Evolutionary conservation across 2,888 invertebrate genomes (phyloP).

Genomic region (Lobophora halterata): DNA sequence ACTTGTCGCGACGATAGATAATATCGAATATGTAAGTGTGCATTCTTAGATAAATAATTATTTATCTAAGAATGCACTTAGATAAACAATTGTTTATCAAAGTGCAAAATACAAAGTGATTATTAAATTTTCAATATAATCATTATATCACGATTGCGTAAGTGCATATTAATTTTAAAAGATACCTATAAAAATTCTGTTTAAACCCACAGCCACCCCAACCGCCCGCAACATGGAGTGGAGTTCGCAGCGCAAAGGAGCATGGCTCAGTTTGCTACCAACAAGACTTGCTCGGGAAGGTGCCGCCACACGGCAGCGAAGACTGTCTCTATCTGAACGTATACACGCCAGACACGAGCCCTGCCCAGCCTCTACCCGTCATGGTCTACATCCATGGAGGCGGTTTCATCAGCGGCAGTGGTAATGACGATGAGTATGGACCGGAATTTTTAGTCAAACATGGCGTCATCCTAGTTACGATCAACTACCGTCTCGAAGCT

Average conservation of each 20-base stretch:
- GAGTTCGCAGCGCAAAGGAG: slow-evolving; percentile 46
- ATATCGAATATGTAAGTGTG: too few relatives aligned
- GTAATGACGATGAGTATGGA: slow-evolving; percentile 38
- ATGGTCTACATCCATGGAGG: slow-evolving; percentile 52
- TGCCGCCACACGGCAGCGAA: slow-evolving; percentile 40
- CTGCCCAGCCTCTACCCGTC: slow-evolving; percentile 40
- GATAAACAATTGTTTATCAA: too few relatives aligned
- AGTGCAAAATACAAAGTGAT: too few relatives aligned
- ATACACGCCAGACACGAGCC: slow-evolving; percentile 43
- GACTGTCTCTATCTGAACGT: slow-evolving; percentile 57
- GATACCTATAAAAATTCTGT: too few relatives aligned
- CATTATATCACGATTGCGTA: too few relatives aligned
- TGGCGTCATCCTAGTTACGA: slow-evolving; percentile 42
- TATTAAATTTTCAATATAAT: too few relatives aligned
- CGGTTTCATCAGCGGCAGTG: slow-evolving; percentile 38
- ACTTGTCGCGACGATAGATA: too few relatives aligned
- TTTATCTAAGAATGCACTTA: too few relatives aligned
- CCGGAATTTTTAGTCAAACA: slow-evolving; percentile 44
- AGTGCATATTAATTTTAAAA: too few relatives aligned
- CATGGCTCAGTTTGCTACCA: slow-evolving; percentile 49
- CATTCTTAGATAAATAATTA: too few relatives aligned
- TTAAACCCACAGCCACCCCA: slow-evolving; percentile 39
- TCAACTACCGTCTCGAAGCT: slow-evolving; percentile 45
- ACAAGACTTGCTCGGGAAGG: slow-evolving; percentile 22
- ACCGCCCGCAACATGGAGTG: slow-evolving; percentile 47